Evolutionary conservation across 2,888 invertebrate genomes (phyloP).

Genomic region (Anoplius nigerrimus): DNA sequence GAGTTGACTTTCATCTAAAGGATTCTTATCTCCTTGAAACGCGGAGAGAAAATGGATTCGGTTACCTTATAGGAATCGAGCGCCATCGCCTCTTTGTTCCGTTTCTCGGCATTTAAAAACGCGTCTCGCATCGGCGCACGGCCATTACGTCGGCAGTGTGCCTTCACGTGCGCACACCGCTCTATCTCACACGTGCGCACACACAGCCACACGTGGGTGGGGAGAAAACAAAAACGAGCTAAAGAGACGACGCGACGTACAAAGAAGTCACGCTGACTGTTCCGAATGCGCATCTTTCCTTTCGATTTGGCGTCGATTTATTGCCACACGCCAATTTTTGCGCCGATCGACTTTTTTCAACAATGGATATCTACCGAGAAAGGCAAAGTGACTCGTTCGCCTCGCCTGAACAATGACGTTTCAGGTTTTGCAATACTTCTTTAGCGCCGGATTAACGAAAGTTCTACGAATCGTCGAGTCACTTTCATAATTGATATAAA

Average conservation of each 20-base stretch:
- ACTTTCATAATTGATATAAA: no score
- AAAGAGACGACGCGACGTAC: not conserved
- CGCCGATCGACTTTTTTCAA: no score
- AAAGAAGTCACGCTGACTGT: not conserved
- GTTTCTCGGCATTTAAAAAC: conserved; percentile 6
- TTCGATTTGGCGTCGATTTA: conserved; percentile 8
- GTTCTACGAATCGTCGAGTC: no score
- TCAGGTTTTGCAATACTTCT: no score
- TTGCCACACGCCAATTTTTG: not conserved
- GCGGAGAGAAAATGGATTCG: no score
- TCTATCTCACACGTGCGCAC: not conserved
- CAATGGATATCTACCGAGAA: no score
- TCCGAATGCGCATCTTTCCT: conserved; percentile 17
- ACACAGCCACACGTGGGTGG: not conserved
- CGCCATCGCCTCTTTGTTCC: conserved; percentile 2
- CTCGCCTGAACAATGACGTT: no score
- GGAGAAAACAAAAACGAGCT: not conserved
- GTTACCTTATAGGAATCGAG: not conserved
- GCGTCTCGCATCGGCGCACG: conserved; percentile 40
- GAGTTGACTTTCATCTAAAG: not conserved
- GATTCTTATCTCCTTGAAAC: no score
- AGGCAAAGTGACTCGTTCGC: no score
- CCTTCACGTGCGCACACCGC: no score
- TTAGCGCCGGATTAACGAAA: no score
- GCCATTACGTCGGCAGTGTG: conserved; percentile 30